A percentile compares a stretch with the other conserved stretches of the same genome.
Conservation (phyloP, 2,888 invertebrate genomes). For the Graphium colonna region DNA sequence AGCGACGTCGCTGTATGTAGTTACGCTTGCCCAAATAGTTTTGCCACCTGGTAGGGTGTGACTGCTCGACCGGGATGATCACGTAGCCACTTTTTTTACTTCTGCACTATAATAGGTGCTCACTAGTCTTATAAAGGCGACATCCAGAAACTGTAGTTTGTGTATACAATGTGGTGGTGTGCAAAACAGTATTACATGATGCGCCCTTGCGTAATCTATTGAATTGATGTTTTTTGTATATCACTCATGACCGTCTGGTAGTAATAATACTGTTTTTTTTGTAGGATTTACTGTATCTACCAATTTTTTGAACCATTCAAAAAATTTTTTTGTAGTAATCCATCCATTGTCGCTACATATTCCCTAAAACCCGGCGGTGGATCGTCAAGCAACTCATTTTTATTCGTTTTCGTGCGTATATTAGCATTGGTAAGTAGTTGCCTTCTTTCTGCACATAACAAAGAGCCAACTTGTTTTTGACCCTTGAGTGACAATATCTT, state of each 20-base stretch:
- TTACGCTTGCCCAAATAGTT: conserved; percentile 35
- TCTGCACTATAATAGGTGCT: conserved; percentile 21
- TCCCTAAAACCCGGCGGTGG: conserved; percentile 33
- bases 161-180: conserved; percentile 34
- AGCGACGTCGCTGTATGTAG: conserved; percentile 30
- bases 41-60: conserved; percentile 34
- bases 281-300: conserved; percentile 37
- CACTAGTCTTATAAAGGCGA: conserved; percentile 34
- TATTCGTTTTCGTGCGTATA: conserved; percentile 36
- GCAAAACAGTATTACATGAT: conserved; percentile 31
- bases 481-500: conserved; percentile 35
- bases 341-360: conserved; percentile 35
- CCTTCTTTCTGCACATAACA: conserved; percentile 39
- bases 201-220: conserved; percentile 32
- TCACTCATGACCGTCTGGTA: conserved; percentile 43
- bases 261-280: conserved; percentile 34
- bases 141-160: conserved; percentile 32
- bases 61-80: conserved; percentile 35
- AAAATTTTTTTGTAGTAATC: conserved; percentile 40
- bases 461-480: no score
- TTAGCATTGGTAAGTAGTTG: conserved; percentile 30
- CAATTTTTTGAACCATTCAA: conserved; percentile 38
- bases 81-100: conserved; percentile 12
- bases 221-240: conserved; percentile 40
- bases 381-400: conserved; percentile 34